Percentiles rank a stretch among this genome's conserved stretches.
Evolutionary conservation across 2,797 vertebrate species (phyloP).

Genomic region (Botia almorhae): DNA sequence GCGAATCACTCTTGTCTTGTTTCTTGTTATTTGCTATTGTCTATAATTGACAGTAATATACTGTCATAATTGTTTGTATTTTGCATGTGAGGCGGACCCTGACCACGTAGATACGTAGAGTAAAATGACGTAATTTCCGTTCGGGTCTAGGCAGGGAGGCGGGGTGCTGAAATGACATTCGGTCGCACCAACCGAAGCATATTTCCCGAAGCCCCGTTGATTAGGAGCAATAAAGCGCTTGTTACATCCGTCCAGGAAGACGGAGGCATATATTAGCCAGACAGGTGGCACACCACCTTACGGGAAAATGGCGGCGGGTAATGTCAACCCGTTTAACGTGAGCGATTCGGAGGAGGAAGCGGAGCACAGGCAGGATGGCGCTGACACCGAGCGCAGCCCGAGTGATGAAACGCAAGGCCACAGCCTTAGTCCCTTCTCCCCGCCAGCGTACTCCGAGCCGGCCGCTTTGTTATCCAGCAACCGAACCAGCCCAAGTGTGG

Average conservation of each 20-base stretch:
- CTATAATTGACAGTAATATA: not conserved
- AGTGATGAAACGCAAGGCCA: constrained; percentile 77
- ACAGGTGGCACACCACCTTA: constrained; percentile 55
- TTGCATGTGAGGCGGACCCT: not conserved
- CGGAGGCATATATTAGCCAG: constrained; percentile 50
- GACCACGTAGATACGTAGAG: too few species aligned
- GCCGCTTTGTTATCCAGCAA: constrained; percentile 71
- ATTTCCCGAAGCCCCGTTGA: constrained; percentile 52
- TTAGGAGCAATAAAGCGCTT: constrained; percentile 57
- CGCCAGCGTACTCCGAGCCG: constrained; percentile 73
- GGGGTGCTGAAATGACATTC: constrained; percentile 59
- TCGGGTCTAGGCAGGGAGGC: constrained; percentile 57
- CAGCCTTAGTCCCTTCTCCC: constrained; percentile 75
- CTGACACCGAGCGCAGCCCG: constrained; percentile 76
- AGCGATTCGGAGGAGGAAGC: constrained; percentile 94
- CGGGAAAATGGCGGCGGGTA: constrained; percentile 89
- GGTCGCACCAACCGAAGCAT: constrained; percentile 62
- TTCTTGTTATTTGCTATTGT: too few species aligned
- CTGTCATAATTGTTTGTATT: too few species aligned
- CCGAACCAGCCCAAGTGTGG: constrained; percentile 76
- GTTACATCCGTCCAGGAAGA: constrained; percentile 73
- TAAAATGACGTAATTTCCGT: constrained; percentile 40
- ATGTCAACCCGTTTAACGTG: constrained; percentile 93
- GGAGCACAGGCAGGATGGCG: constrained; percentile 78
- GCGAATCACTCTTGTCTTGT: too few species aligned